Conservation (phyloP, 2,113 vertebrate genomes). For the Alosa alosa region DNA sequence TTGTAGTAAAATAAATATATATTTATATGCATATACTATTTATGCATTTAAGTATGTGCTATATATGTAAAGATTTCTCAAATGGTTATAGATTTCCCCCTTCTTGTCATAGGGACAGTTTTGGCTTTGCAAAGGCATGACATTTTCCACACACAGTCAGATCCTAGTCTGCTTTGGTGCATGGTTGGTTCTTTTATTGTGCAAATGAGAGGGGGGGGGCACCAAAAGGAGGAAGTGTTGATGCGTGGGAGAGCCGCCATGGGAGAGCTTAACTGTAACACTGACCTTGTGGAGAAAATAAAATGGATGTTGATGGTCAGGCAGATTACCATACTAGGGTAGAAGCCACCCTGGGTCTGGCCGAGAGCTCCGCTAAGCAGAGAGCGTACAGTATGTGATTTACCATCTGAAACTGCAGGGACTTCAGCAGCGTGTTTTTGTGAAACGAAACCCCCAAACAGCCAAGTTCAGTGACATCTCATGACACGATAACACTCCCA, state of each 20-base stretch:
- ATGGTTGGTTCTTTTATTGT: neutral
- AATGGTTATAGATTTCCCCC: neutral
- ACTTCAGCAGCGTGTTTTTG: neutral
- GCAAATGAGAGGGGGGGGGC: neutral
- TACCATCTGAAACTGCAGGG: neutral
- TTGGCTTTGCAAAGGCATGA: conserved; percentile 36
- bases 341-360: neutral
- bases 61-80: neutral
- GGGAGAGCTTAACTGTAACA: neutral
- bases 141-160: neutral
- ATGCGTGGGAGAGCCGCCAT: neutral
- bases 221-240: neutral
- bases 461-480: neutral
- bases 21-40: neutral
- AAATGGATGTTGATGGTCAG: neutral
- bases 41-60: neutral
- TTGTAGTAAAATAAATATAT: neutral
- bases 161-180: neutral
- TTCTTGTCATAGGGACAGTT: neutral
- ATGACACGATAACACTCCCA: conserved; percentile 16
- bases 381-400: neutral
- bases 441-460: neutral
- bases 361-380: neutral
- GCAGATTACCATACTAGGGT: neutral
- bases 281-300: neutral